These are phyloP conservation scores for Azorinus chamasolen DNA, from an alignment of 2,888 invertebrate species.

Conservation along the genomic window DNA sequence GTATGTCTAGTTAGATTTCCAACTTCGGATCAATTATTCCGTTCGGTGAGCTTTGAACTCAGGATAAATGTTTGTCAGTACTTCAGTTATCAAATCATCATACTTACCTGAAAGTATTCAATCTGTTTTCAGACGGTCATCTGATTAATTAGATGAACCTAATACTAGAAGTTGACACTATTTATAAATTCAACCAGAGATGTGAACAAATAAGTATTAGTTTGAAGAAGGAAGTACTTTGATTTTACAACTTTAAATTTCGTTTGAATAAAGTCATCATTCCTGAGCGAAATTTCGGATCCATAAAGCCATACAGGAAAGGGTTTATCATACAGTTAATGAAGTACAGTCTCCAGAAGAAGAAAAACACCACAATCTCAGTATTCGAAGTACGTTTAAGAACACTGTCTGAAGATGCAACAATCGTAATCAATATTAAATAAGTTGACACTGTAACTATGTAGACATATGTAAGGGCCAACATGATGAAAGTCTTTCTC, in stretches of 20 bases:
- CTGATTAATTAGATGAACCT: too few species aligned
- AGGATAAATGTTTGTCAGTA: too few species aligned
- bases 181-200: too few species aligned
- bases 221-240: too few species aligned
- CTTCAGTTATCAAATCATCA: too few species aligned
- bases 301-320: constrained; percentile 30
- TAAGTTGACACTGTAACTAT: constrained; percentile 22
- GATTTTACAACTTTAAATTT: too few species aligned
- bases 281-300: constrained; percentile 26
- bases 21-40: too few species aligned
- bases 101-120: too few species aligned
- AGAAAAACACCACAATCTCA: constrained; percentile 20
- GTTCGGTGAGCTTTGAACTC: too few species aligned
- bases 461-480: constrained; percentile 26
- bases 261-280: constrained; percentile 2
- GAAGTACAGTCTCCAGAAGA: constrained; percentile 34
- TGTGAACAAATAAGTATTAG: background rate
- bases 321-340: constrained; percentile 34
- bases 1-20: too few species aligned
- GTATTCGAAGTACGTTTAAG: constrained; percentile 1
- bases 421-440: constrained; percentile 14
- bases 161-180: background rate
- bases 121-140: too few species aligned
- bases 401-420: constrained; percentile 9
- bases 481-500: constrained; percentile 32